Percentiles rank a stretch among this genome's conserved stretches.
Evolutionary conservation across 2,888 invertebrate genomes (phyloP).

Genomic region (Apamea epomidion): DNA sequence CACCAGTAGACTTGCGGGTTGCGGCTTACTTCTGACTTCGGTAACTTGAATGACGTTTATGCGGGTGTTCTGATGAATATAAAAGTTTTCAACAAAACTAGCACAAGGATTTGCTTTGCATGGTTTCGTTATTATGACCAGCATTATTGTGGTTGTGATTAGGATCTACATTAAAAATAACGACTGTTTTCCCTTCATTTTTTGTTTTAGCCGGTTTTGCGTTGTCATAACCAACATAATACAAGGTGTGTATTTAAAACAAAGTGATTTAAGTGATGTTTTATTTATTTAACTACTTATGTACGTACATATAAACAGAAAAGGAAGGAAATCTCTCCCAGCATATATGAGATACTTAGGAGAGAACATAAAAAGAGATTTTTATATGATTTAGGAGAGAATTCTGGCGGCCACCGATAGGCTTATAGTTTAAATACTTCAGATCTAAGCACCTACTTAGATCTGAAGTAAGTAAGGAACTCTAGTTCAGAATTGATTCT

Average conservation of each 20-base stretch:
- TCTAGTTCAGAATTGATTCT: background rate
- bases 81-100: slow-evolving; percentile 37
- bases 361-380: background rate
- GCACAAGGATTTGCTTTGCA: slow-evolving; percentile 57
- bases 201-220: slow-evolving; percentile 32
- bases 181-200: slow-evolving; percentile 34
- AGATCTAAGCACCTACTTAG: background rate
- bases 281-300: background rate
- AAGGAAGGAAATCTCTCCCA: background rate
- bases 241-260: slow-evolving; percentile 10
- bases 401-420: background rate
- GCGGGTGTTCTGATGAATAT: slow-evolving; percentile 40
- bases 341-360: background rate
- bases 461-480: background rate
- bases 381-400: background rate
- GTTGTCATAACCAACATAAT: slow-evolving; percentile 20
- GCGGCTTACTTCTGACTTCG: slow-evolving; percentile 36
- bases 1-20: slow-evolving; percentile 47
- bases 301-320: background rate
- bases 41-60: slow-evolving; percentile 45
- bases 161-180: slow-evolving; percentile 46
- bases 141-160: slow-evolving; percentile 42
- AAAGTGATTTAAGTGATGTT: background rate
- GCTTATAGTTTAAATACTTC: background rate
- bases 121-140: slow-evolving; percentile 47